Conservation (phyloP, 2,113 vertebrate genomes). For the Tringa solitaria region DNA sequence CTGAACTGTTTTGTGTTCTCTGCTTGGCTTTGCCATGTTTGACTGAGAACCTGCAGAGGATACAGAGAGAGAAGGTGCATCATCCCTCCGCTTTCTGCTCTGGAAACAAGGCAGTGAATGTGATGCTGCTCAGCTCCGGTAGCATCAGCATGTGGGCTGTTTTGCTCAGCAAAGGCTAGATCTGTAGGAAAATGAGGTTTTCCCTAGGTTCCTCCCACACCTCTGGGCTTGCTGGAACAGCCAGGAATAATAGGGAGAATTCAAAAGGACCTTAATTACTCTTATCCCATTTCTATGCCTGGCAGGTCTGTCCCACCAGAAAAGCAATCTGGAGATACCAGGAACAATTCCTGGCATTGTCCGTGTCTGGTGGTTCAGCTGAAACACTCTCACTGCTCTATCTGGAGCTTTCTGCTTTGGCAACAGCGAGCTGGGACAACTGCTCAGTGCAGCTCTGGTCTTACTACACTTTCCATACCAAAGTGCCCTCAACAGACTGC, state of each 20-base stretch:
- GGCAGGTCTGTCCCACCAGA: background rate
- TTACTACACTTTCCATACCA: fast-evolving
- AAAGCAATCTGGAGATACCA: background rate
- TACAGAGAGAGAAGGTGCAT: background rate
- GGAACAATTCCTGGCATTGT: background rate
- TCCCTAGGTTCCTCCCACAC: background rate
- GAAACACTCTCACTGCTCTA: background rate
- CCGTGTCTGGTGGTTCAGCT: background rate
- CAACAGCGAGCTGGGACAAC: background rate
- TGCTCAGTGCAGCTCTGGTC: background rate
- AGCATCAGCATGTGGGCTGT: background rate
- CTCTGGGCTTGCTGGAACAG: background rate
- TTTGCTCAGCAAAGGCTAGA: background rate
- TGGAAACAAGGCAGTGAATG: background rate
- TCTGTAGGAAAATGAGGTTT: background rate
- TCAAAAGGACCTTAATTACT: background rate
- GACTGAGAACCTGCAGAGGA: background rate
- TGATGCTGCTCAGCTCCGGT: background rate
- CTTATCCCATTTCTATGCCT: background rate
- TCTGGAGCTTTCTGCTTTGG: background rate
- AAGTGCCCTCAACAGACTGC: background rate
- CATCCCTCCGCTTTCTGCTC: background rate
- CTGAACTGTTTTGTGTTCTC: background rate
- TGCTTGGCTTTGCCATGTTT: background rate
- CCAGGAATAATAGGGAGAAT: background rate